A percentile compares a stretch with the other conserved stretches of the same genome.
phyloP scores from a whole-genome alignment of 2,797 vertebrate genomes.

The Pitangus sulphuratus region DNA sequence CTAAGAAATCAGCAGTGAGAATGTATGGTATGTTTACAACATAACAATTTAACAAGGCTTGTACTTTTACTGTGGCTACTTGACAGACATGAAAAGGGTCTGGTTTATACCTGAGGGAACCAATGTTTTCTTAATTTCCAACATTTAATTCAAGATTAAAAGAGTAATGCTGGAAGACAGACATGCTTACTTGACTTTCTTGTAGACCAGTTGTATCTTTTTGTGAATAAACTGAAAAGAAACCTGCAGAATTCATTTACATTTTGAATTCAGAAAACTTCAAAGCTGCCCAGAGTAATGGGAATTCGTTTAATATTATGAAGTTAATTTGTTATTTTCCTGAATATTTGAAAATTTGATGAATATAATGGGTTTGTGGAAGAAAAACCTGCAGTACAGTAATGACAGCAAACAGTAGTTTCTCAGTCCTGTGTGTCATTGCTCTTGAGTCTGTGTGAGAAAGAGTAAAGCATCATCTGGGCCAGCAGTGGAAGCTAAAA shows the following conservation, averaged over 20 bases:
- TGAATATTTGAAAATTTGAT: background rate
- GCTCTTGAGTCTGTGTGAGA: background rate
- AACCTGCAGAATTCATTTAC: background rate
- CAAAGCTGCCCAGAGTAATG: background rate
- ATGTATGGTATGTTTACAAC: background rate
- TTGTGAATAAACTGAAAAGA: background rate
- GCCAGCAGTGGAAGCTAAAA: background rate
- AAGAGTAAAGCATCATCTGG: background rate
- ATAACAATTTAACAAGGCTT: background rate
- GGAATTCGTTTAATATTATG: background rate
- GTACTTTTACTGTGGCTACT: background rate
- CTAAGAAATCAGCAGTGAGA: background rate
- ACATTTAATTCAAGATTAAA: background rate
- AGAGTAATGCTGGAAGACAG: background rate
- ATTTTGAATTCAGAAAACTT: background rate
- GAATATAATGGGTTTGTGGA: background rate
- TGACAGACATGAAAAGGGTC: background rate
- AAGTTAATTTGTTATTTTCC: background rate
- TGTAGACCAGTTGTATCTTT: background rate
- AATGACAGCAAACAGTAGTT: background rate
- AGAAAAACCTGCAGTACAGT: background rate
- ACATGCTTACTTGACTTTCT: background rate
- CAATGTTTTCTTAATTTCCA: slow-evolving; percentile 11
- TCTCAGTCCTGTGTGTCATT: background rate
- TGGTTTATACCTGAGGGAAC: slow-evolving; percentile 11